A percentile compares a stretch with the other conserved stretches of the same genome.
phyloP scores from a whole-genome alignment of 2,113 vertebrate species.

The Epinephelus cyanopodus region DNA sequence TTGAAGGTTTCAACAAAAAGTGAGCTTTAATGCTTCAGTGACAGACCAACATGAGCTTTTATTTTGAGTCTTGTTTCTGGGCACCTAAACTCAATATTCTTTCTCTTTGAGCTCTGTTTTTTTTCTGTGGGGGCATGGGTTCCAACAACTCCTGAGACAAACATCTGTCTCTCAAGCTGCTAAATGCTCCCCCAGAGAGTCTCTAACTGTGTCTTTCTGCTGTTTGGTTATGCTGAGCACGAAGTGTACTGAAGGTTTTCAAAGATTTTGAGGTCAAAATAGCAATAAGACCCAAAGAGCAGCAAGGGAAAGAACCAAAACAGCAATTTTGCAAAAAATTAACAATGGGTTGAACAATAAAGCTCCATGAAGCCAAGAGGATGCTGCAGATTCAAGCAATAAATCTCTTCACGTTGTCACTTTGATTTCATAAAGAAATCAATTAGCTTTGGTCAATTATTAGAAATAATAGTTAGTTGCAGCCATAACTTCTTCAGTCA shows the following conservation, averaged over 20 bases:
- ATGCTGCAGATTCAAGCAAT: background rate
- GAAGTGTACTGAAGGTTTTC: background rate
- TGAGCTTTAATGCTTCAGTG: too few relatives aligned
- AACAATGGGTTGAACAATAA: background rate
- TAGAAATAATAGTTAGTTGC: too few relatives aligned
- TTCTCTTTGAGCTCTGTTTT: background rate
- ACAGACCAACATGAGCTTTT: background rate
- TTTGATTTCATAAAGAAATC: background rate
- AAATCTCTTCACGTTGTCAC: background rate
- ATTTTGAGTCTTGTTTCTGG: background rate
- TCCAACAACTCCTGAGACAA: background rate
- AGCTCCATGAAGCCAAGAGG: background rate
- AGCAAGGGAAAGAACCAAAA: background rate
- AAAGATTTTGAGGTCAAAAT: background rate
- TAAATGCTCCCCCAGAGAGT: background rate
- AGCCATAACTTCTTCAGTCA: too few relatives aligned
- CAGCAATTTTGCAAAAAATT: background rate
- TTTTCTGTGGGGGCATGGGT: too few relatives aligned
- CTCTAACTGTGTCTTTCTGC: background rate
- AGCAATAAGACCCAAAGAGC: too few relatives aligned
- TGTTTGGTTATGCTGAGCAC: background rate
- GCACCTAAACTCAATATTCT: background rate
- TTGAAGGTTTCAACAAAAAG: background rate
- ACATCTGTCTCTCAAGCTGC: background rate
- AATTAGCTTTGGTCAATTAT: too few relatives aligned